These are phyloP conservation scores for Azemiops feae DNA, from an alignment of 2,113 vertebrate genomes.

Conservation along the genomic window DNA sequence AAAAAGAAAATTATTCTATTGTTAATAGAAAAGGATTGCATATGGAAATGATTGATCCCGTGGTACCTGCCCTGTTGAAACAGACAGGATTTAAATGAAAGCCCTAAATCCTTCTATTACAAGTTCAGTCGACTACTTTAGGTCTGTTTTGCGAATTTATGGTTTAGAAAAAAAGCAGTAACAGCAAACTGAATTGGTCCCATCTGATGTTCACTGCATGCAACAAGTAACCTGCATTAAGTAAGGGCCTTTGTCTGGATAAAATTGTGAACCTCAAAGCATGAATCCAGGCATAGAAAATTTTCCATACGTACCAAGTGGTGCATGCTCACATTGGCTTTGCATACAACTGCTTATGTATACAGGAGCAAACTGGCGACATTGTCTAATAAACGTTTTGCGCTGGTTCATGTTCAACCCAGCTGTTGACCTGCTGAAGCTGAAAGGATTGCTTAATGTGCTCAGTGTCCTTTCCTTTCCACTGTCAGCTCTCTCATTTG, in stretches of 20 bases:
- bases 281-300: not conserved
- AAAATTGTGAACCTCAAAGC: not conserved
- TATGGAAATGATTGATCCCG: not conserved
- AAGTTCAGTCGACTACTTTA: not conserved
- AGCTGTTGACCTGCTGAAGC: not conserved
- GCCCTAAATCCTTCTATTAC: not conserved
- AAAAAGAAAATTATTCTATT: not conserved
- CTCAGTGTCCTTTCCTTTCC: not conserved
- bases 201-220: not conserved
- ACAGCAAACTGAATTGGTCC: not conserved
- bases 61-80: not conserved
- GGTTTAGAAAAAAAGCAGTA: too few relatives aligned
- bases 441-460: not conserved
- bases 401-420: not conserved
- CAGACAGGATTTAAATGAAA: not conserved
- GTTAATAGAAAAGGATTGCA: not conserved
- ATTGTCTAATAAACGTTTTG: not conserved
- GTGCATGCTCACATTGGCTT: not conserved
- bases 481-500: not conserved
- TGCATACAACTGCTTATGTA: not conserved
- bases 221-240: not conserved
- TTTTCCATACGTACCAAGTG: not conserved
- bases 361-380: not conserved
- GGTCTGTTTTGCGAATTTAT: not conserved
- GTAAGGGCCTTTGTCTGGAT: not conserved